Percentiles rank a stretch among this genome's conserved stretches.
Conservation (phyloP, 2,888 invertebrate genomes). For the Tenthredo notha region DNA sequence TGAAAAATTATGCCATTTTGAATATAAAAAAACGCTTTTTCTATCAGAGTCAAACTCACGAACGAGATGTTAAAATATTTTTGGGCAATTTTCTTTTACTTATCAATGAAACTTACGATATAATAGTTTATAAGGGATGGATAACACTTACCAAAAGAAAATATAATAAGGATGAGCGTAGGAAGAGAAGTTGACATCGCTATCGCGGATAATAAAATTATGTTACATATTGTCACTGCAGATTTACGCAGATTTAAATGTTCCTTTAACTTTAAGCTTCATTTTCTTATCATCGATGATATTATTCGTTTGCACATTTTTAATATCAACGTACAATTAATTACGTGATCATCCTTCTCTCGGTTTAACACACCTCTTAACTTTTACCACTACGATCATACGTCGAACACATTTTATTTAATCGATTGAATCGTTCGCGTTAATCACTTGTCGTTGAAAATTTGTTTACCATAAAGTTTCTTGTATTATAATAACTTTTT, state of each 20-base stretch:
- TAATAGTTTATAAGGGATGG: not conserved
- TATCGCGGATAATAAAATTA: slow-evolving; percentile 65
- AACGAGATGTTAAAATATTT: not conserved
- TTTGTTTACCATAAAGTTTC: not conserved
- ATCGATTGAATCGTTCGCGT: not conserved
- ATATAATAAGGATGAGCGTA: slow-evolving; percentile 72
- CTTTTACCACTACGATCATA: not conserved
- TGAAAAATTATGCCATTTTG: not conserved
- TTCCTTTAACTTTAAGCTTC: slow-evolving; percentile 1
- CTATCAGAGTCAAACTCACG: not conserved
- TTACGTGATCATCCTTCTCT: not conserved
- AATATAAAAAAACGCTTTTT: not conserved
- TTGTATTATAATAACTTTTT: not conserved
- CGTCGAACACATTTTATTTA: not conserved
- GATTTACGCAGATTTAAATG: slow-evolving; percentile 65
- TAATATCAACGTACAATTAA: not conserved
- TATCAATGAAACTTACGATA: not conserved
- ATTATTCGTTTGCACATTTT: not conserved
- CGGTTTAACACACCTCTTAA: not conserved
- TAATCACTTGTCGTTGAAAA: not conserved
- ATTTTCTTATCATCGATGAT: not conserved
- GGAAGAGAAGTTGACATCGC: slow-evolving; percentile 75
- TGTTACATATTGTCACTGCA: slow-evolving; percentile 70
- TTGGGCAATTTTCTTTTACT: not conserved
- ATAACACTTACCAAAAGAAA: slow-evolving; percentile 74